Evolutionary conservation across 2,888 invertebrate species (phyloP), one percentile per base, ranked within the genome.

Genomic region (Ormyrus rosae): DNA sequence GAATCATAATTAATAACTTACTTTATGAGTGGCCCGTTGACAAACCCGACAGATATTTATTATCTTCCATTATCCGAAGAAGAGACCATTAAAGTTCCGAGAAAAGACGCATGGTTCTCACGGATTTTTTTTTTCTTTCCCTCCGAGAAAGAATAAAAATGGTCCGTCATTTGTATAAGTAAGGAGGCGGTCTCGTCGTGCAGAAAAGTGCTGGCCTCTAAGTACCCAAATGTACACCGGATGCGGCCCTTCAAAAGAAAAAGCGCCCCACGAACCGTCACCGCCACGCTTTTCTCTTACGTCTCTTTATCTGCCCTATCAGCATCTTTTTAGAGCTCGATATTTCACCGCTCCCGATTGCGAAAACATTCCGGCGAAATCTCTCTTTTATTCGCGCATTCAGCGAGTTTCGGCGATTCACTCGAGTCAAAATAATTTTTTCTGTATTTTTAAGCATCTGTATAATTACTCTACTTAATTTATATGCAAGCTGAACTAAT

Each of bases 161-260:
- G 58, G 72, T n/a, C 19, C 76, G 72, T 76, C 75, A 72, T 81
- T 81, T 79, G 68, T 81, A 81, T 81, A 78, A 81, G 70, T 78
- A 78, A 78, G 78, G 61, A 64, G 78, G 56, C 60, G 74, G 70
- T 55, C 64, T 64, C 64, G 56, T 34, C 50, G 50, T 46, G 34
- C 46, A 55, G 55, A 67, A 65, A 81, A 74, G 46, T 48, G 55
- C 51, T 63, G 67, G 56, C 61, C 48, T 50, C 73, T 48, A 74
- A 75, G 71, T 72, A 64, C 71, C 61, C 48, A 72, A 81, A 81
- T 72, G 68, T 73, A 73, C 73, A 72, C 19, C n/a, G 50, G 13
- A 53, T 13, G 68, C 9, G 19, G 19, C 65, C 67, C 63, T 60
- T 56, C 46, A 9, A 34, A n/a, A 75, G 55, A 72, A 63, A 71